Conservation (phyloP, 1,140 invertebrate species). For the Riptortus pedestris region DNA sequence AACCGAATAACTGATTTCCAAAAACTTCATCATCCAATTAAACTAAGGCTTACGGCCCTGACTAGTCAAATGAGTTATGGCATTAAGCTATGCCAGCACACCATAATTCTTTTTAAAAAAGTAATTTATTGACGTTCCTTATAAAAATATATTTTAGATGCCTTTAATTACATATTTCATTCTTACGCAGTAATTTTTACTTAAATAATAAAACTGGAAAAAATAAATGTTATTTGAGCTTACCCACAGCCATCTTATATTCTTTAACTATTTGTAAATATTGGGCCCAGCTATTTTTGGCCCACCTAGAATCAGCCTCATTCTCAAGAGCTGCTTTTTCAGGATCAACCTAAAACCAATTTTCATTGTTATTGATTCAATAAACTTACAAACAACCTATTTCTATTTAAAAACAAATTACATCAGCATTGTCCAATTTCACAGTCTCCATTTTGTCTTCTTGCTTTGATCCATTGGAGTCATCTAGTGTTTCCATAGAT, state of each 20-base stretch:
- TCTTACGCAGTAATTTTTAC: no score
- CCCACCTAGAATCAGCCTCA: conserved; percentile 25
- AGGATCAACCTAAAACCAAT: conserved; percentile 28
- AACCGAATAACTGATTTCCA: no score
- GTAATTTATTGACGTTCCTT: no score
- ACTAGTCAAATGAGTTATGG: no score
- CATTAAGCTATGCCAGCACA: no score
- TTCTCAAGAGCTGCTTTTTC: conserved; percentile 29
- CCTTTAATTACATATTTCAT: no score
- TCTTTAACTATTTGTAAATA: conserved; percentile 17
- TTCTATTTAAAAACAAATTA: conserved; percentile 29
- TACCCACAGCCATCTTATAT: conserved; percentile 20
- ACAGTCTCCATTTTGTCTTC: conserved; percentile 57
- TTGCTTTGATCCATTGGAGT: conserved; percentile 42
- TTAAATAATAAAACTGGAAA: not conserved
- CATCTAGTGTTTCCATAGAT: conserved; percentile 65
- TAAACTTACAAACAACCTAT: no score
- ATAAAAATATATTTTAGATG: no score
- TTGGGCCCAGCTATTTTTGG: conserved; percentile 23
- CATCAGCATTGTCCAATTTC: conserved; percentile 43
- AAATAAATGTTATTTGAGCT: not conserved
- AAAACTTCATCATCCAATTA: no score
- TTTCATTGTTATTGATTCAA: no score
- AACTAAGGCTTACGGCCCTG: no score
- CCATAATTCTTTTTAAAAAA: no score